Conservation (phyloP, 35 echinoderm and acorn worm genomes). For the Lytechinus pictus region DNA sequence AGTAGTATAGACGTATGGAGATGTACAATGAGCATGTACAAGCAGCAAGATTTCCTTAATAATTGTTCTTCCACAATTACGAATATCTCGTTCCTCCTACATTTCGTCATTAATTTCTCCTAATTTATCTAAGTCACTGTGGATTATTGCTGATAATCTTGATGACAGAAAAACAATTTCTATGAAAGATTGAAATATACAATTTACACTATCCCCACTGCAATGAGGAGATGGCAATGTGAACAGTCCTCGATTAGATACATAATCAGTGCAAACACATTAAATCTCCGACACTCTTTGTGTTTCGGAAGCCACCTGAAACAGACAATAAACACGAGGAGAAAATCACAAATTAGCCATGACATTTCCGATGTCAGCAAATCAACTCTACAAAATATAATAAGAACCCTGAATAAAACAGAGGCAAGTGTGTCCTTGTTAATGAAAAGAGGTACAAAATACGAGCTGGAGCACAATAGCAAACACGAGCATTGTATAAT, state of each 20-base stretch:
- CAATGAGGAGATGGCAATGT: not conserved
- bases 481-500: not conserved
- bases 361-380: slow-evolving; percentile 10
- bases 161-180: too few relatives aligned
- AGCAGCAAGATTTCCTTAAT: too few relatives aligned
- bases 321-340: not conserved
- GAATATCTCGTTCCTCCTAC: too few relatives aligned
- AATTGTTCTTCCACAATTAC: too few relatives aligned
- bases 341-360: slow-evolving; percentile 13
- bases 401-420: not conserved
- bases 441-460: not conserved
- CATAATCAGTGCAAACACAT: not conserved
- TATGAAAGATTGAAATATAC: too few relatives aligned
- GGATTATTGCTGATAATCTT: too few relatives aligned
- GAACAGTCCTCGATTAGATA: not conserved
- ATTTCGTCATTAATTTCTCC: too few relatives aligned
- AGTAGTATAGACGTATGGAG: not conserved
- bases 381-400: not conserved
- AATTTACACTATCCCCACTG: too few relatives aligned
- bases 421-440: not conserved
- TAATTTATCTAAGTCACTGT: too few relatives aligned
- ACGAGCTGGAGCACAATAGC: not conserved
- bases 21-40: too few relatives aligned
- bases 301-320: slow-evolving; percentile 9
- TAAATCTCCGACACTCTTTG: slow-evolving; percentile 10